These are phyloP conservation scores for Escarpia spicata DNA, from an alignment of 2,888 invertebrate genomes.

Conservation along the genomic window DNA sequence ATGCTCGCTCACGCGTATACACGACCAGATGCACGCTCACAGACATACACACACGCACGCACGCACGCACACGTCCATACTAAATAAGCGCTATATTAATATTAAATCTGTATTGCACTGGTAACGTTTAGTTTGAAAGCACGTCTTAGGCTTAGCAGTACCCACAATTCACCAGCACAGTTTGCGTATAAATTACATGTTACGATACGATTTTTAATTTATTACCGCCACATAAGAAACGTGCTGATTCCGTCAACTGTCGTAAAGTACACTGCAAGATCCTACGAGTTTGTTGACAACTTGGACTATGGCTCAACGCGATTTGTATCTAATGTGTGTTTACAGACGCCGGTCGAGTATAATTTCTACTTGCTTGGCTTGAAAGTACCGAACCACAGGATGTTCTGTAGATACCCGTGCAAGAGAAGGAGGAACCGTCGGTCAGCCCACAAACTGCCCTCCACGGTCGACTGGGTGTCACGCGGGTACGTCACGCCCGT, in stretches of 20 bases:
- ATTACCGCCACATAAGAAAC: not conserved
- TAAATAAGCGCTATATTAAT: too few species aligned
- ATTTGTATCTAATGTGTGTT: not conserved
- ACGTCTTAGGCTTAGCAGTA: too few species aligned
- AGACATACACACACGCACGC: too few species aligned
- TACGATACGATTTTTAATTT: not conserved
- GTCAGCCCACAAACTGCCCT: constrained; percentile 35
- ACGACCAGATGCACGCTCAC: too few species aligned
- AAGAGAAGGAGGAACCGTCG: not conserved
- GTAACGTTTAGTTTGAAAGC: too few species aligned
- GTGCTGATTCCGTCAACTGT: too few species aligned
- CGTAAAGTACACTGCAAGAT: not conserved
- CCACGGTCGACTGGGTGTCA: constrained; percentile 52
- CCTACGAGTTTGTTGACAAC: not conserved
- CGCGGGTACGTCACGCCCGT: constrained; percentile 55
- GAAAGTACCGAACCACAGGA: not conserved
- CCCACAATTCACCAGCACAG: not conserved
- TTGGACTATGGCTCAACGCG: not conserved
- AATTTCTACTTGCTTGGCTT: not conserved
- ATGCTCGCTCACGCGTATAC: too few species aligned
- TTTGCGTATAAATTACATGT: not conserved
- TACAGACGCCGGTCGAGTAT: not conserved
- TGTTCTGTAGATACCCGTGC: not conserved
- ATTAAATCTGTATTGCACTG: too few species aligned
- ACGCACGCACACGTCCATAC: too few species aligned